These are phyloP conservation scores for Mythimna pallens DNA, from an alignment of 2,888 invertebrate species.

Conservation along the genomic window DNA sequence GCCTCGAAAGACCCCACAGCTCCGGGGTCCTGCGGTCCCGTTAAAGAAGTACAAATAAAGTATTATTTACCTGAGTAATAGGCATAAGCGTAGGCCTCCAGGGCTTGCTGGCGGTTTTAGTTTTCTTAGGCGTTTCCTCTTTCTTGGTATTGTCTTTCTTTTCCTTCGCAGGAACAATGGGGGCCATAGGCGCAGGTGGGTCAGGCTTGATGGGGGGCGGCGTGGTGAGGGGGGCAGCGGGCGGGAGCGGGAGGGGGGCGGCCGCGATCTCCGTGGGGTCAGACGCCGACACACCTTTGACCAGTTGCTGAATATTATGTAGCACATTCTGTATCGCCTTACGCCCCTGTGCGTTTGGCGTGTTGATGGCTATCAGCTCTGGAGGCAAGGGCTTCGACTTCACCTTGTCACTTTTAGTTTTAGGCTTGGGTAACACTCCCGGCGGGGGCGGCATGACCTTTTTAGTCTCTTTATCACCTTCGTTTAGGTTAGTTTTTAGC, in stretches of 20 bases:
- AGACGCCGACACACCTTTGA: slow-evolving; percentile 86
- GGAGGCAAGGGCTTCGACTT: slow-evolving; percentile 88
- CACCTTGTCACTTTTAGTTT: slow-evolving; percentile 75
- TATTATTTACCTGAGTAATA: slow-evolving; percentile 87
- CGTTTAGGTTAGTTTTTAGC: slow-evolving; percentile 82
- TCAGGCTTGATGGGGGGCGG: slow-evolving; percentile 76
- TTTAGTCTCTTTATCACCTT: slow-evolving; percentile 77
- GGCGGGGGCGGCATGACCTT: slow-evolving; percentile 83
- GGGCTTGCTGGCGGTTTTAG: slow-evolving; percentile 91
- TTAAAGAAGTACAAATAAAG: not conserved
- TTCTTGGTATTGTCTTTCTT: slow-evolving; percentile 78
- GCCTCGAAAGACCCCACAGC: too few relatives aligned
- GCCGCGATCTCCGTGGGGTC: slow-evolving; percentile 86
- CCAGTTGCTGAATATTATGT: slow-evolving; percentile 87
- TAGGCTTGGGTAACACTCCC: slow-evolving; percentile 74
- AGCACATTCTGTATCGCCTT: slow-evolving; percentile 87
- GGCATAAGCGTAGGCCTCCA: slow-evolving; percentile 94
- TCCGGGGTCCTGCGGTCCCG: too few relatives aligned
- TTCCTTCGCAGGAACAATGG: slow-evolving; percentile 69
- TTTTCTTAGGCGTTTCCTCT: slow-evolving; percentile 81
- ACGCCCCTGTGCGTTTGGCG: slow-evolving; percentile 85
- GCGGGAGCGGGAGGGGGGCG: slow-evolving; percentile 73
- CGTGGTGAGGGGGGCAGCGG: slow-evolving; percentile 46
- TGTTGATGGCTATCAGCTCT: slow-evolving; percentile 91
- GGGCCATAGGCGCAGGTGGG: slow-evolving; percentile 57